These are phyloP conservation scores for Galaxea fascicularis DNA, from an alignment of 92 coral and sea anemone species.

Conservation along the genomic window DNA sequence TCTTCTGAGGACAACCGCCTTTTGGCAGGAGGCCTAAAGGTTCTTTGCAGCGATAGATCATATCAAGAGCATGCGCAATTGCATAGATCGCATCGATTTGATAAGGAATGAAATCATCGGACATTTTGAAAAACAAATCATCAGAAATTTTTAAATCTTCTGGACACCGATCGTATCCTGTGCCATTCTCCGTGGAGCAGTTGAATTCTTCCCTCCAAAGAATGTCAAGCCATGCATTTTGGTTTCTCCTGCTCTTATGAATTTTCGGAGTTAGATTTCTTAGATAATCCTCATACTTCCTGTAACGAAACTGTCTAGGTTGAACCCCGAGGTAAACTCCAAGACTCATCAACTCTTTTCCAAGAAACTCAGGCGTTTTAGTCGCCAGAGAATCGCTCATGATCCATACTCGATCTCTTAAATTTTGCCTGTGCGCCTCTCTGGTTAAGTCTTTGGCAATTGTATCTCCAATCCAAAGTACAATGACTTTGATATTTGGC, in stretches of 20 bases:
- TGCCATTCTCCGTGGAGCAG: slow-evolving; percentile 41
- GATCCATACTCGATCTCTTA: slow-evolving; percentile 74
- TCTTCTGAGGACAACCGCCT: slow-evolving; percentile 62
- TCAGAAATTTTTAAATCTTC: slow-evolving; percentile 53
- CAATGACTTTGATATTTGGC: slow-evolving; percentile 69
- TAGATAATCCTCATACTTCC: slow-evolving; percentile 52
- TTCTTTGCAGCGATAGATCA: slow-evolving; percentile 67
- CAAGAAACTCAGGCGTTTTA: slow-evolving; percentile 67
- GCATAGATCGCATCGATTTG: slow-evolving; percentile 80
- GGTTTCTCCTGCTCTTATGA: slow-evolving; percentile 8
- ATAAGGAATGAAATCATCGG: slow-evolving; percentile 75
- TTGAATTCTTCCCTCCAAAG: slow-evolving; percentile 65
- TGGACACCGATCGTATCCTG: slow-evolving; percentile 43
- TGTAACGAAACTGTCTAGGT: slow-evolving; percentile 63
- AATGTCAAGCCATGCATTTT: slow-evolving; percentile 66
- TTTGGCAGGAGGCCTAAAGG: slow-evolving; percentile 48
- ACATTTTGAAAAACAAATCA: slow-evolving; percentile 50
- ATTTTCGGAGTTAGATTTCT: slow-evolving; percentile 53
- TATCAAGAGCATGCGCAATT: slow-evolving; percentile 74
- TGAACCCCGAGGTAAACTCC: slow-evolving; percentile 76
- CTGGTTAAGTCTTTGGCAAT: slow-evolving; percentile 61
- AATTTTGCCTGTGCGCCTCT: slow-evolving; percentile 70
- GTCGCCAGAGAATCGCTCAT: slow-evolving; percentile 85
- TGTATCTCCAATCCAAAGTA: slow-evolving; percentile 80
- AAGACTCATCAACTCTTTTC: slow-evolving; percentile 66